A percentile compares a stretch with the other conserved stretches of the same genome.
These are phyloP conservation scores for Ectemnius continuus DNA, from an alignment of 2,888 invertebrate species.

Conservation along the genomic window DNA sequence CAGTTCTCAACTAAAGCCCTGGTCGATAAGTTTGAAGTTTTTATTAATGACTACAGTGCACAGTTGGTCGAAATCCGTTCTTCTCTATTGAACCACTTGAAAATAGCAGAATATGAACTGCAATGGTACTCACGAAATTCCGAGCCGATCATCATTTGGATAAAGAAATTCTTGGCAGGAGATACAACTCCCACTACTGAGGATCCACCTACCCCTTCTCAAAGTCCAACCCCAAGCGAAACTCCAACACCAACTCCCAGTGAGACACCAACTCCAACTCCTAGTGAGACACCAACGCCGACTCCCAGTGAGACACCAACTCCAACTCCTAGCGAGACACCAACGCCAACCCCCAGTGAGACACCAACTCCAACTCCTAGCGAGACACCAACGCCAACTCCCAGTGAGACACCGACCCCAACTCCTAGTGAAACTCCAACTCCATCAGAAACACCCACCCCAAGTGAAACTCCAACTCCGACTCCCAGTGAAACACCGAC, in stretches of 20 bases:
- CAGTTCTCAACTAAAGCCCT: slow-evolving; percentile 61
- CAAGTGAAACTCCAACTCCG: neutral
- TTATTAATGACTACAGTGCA: slow-evolving; percentile 43
- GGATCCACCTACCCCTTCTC: neutral
- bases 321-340: no score
- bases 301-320: no score
- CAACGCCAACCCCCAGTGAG: no score
- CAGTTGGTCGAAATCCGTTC: slow-evolving; percentile 39
- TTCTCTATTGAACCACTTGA: slow-evolving; percentile 52
- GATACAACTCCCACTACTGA: neutral
- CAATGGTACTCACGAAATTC: slow-evolving; percentile 54
- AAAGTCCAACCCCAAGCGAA: neutral
- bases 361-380: no score
- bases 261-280: no score
- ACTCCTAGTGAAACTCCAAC: neutral
- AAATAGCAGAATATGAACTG: slow-evolving; percentile 62
- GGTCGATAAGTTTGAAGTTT: slow-evolving; percentile 49
- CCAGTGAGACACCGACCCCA: no score
- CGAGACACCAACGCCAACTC: no score
- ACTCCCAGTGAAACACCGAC: neutral
- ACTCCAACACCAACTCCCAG: no score
- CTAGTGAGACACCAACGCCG: no score
- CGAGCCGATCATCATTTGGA: slow-evolving; percentile 47
- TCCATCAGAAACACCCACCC: neutral
- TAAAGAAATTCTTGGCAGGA: slow-evolving; percentile 2